Percentiles rank a stretch among this genome's conserved stretches.
These are phyloP conservation scores for Cyclina sinensis DNA, from an alignment of 1,140 invertebrate species.

Conservation along the genomic window DNA sequence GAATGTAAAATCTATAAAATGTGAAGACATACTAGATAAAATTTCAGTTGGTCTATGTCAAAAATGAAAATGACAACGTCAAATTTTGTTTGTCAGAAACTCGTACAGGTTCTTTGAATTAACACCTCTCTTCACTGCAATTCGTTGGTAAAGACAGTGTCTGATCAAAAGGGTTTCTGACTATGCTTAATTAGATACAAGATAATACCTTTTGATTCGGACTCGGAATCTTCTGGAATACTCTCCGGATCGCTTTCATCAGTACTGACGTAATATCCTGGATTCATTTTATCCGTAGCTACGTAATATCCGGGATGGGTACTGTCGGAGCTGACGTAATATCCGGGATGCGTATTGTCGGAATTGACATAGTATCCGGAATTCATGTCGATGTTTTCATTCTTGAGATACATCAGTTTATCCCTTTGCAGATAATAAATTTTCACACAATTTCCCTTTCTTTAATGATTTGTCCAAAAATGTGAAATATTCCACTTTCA, in stretches of 20 bases:
- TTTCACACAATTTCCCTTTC: neutral
- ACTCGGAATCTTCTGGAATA: slow-evolving; percentile 48
- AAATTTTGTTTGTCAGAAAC: too few relatives aligned
- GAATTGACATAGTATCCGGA: slow-evolving; percentile 51
- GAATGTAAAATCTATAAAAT: too few relatives aligned
- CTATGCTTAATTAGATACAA: too few relatives aligned
- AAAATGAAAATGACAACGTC: too few relatives aligned
- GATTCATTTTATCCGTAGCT: slow-evolving; percentile 39
- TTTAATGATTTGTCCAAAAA: too few relatives aligned
- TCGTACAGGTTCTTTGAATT: too few relatives aligned
- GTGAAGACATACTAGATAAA: too few relatives aligned
- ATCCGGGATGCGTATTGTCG: slow-evolving; percentile 47
- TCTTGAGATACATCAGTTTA: slow-evolving; percentile 40
- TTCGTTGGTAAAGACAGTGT: too few relatives aligned
- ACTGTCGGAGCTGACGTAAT: slow-evolving; percentile 57
- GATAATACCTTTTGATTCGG: neutral
- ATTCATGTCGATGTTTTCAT: slow-evolving; percentile 51
- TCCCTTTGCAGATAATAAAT: neutral
- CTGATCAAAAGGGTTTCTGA: too few relatives aligned
- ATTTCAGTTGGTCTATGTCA: too few relatives aligned
- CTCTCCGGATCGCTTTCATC: slow-evolving; percentile 53
- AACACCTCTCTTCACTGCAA: too few relatives aligned
- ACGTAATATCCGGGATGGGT: slow-evolving; percentile 56
- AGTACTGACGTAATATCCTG: slow-evolving; percentile 59
- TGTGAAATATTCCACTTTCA: neutral